Conservation (phyloP, 2,113 vertebrate genomes). For the Glaucomys volans region DNA sequence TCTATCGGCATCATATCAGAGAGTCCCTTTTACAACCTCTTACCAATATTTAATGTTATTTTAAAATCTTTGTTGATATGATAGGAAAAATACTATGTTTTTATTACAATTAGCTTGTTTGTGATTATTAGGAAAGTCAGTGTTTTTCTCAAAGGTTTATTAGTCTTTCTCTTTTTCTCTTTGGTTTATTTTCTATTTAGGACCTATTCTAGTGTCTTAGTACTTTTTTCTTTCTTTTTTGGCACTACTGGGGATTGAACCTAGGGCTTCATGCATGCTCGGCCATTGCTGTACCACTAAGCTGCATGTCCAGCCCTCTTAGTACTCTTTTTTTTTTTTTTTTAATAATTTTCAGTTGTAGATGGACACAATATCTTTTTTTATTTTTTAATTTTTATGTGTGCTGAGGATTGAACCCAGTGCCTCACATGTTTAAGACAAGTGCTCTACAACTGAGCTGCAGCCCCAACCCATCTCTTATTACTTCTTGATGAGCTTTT, state of each 20-base stretch:
- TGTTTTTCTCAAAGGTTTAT: neutral
- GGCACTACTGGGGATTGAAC: no score
- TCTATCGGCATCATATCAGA: neutral
- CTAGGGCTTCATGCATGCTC: no score
- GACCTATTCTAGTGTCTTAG: neutral
- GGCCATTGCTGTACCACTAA: no score
- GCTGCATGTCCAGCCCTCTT: neutral
- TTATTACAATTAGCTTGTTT: neutral
- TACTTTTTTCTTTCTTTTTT: neutral
- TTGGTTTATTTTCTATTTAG: slow-evolving; percentile 48
- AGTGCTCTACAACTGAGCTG: no score
- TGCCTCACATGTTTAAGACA: no score
- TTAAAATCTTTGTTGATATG: slow-evolving; percentile 6
- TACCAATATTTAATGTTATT: slow-evolving; percentile 9
- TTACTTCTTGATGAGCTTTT: neutral
- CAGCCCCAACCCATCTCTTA: no score
- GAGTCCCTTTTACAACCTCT: neutral
- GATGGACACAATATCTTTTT: no score
- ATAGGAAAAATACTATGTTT: neutral
- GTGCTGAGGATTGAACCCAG: no score
- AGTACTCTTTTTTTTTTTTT: neutral
- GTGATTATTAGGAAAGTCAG: neutral
- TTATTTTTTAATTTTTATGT: no score
- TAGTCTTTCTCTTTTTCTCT: neutral
- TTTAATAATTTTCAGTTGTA: no score